These are phyloP conservation scores for Campylomormyrus numenius DNA, from an alignment of 2,113 vertebrate species.

Conservation along the genomic window DNA sequence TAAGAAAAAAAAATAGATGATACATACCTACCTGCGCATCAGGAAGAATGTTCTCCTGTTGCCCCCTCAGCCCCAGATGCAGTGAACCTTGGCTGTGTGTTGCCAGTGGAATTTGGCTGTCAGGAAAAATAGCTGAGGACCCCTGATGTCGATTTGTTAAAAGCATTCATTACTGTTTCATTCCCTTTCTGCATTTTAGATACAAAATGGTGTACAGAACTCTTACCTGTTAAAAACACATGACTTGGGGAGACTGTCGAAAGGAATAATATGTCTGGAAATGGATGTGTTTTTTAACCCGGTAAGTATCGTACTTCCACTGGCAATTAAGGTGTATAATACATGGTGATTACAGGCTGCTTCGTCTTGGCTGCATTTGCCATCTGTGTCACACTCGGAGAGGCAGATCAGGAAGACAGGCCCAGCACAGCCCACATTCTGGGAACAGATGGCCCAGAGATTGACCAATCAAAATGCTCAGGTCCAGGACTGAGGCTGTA, in stretches of 20 bases:
- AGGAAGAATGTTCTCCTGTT: neutral
- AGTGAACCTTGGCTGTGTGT: neutral
- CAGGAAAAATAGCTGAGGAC: neutral
- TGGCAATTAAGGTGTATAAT: constrained; percentile 16
- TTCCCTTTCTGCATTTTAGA: constrained; percentile 55
- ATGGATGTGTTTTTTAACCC: constrained; percentile 90
- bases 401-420: constrained; percentile 1
- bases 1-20: neutral
- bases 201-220: constrained; percentile 72
- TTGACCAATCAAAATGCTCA: constrained; percentile 16
- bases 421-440: constrained; percentile 11
- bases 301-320: constrained; percentile 61
- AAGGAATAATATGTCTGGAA: constrained; percentile 85
- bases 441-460: constrained; percentile 28
- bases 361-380: constrained; percentile 9
- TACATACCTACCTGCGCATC: neutral
- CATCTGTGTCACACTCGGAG: constrained; percentile 15
- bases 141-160: neutral
- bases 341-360: constrained; percentile 17
- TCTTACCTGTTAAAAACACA: constrained; percentile 79
- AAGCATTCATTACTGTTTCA: neutral
- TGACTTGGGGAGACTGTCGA: constrained; percentile 75
- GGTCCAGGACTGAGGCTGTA: constrained; percentile 14
- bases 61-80: neutral
- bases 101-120: neutral